Conservation (phyloP, 2,113 vertebrate genomes). For the Chauna torquata region DNA sequence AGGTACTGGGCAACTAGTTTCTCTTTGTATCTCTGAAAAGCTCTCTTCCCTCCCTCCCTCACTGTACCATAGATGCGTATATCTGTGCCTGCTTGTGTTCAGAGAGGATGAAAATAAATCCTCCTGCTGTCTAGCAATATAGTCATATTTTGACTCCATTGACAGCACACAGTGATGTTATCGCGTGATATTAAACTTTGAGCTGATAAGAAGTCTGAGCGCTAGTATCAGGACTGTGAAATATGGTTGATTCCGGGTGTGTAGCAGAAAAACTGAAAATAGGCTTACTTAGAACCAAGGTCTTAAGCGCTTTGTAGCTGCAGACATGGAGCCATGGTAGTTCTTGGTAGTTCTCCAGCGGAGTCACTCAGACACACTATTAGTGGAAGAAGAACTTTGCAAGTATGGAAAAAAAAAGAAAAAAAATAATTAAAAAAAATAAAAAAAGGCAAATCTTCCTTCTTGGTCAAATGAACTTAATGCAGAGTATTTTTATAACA, state of each 20-base stretch:
- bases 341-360: not conserved
- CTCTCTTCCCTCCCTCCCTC: not conserved
- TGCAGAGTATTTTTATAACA: not conserved
- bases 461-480: not conserved
- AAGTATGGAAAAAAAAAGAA: not conserved
- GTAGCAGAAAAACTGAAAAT: slow-evolving; percentile 22
- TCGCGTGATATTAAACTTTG: not conserved
- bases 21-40: not conserved
- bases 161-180: slow-evolving; percentile 20
- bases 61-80: not conserved
- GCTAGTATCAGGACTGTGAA: not conserved
- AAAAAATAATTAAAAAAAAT: not conserved
- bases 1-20: not conserved
- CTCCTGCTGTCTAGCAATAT: not conserved
- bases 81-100: not conserved
- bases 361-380: not conserved
- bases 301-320: not conserved
- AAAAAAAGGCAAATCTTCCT: not conserved
- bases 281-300: not conserved
- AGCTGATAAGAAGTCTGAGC: slow-evolving; percentile 25
- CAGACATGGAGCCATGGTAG: not conserved
- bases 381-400: not conserved
- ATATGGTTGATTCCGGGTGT: not conserved
- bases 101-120: slow-evolving; percentile 18
- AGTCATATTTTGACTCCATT: not conserved